Evolutionary conservation across 2,888 invertebrate species (phyloP), one percentile per base, ranked within the genome.

Genomic region (Conomelus anceps): DNA sequence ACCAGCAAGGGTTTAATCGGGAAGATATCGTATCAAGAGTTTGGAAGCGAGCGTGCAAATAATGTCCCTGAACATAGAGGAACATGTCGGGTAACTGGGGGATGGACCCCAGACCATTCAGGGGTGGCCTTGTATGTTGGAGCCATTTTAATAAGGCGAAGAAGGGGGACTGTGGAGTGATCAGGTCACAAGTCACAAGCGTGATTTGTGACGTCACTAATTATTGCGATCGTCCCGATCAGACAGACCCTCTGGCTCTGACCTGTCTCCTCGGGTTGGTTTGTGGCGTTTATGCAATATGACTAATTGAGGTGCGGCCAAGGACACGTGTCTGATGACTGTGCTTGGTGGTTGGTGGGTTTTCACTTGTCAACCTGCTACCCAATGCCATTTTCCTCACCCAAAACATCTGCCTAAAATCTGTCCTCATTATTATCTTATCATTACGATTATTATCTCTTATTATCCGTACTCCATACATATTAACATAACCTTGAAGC

Each of bases 171-270:
- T n/a, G 85, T 85, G 85, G 22, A 23, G 24, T 26, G 86, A n/a
- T 24, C 22, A n/a, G 86, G 86, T 6, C 86, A 26, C 86, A 86
- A 22, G 29, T 6, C 86, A 26, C 86, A 86, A 22, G 29, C 86
- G 29, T 86, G 86, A 86, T 86, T 86, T 86, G 86, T 86, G 86
- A 29, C 24, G 23, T 63, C 63, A 63, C 63, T 63, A 63, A 63
- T 63, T 63, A 63, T 63, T 63, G 34, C 34, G 34, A 1, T 34
- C n/a, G n/a, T n/a, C 34, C 34, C 17, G 34, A 34, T 34, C 34
- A 17, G 34, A 9, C 34, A n/a, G 63, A 63, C 63, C 63, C 63
- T 63, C 63, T 34, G 13, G 63, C 63, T 13, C n/a, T 63, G 63
- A n/a, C 63, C 41, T 63, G 63, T 63, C 63, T 63, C 63, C 20